These are phyloP conservation scores for Pygocentrus nattereri DNA, from an alignment of 2,797 vertebrate genomes.

Conservation along the genomic window DNA sequence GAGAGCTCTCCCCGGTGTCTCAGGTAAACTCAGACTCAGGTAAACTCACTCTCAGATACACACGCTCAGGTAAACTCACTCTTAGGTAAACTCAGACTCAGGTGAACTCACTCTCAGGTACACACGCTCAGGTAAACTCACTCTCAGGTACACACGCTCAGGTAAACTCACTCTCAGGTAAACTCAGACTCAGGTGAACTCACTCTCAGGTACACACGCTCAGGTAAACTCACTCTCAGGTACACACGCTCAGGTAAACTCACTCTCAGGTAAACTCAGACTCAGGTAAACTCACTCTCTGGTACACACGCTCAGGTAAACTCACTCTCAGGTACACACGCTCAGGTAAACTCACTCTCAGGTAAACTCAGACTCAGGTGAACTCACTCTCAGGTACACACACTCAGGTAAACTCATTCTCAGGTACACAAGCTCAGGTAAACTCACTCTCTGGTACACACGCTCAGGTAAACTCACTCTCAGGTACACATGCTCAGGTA, in stretches of 20 bases:
- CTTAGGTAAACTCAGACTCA: neutral
- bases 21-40: neutral
- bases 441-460: neutral
- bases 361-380: neutral
- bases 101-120: no score
- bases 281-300: neutral
- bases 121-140: neutral
- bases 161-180: neutral
- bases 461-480: neutral
- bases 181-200: neutral
- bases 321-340: neutral
- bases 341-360: neutral
- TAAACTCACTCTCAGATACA: neutral
- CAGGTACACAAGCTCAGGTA: neutral
- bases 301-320: no score
- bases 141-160: neutral
- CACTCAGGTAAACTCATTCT: neutral
- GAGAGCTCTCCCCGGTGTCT: no score
- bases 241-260: neutral
- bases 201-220: neutral
- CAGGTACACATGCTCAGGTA: neutral
- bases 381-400: neutral
- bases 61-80: neutral
- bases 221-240: neutral
- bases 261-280: neutral